These are phyloP conservation scores for Xestia ashworthii DNA, from an alignment of 2,888 invertebrate species.

Conservation along the genomic window DNA sequence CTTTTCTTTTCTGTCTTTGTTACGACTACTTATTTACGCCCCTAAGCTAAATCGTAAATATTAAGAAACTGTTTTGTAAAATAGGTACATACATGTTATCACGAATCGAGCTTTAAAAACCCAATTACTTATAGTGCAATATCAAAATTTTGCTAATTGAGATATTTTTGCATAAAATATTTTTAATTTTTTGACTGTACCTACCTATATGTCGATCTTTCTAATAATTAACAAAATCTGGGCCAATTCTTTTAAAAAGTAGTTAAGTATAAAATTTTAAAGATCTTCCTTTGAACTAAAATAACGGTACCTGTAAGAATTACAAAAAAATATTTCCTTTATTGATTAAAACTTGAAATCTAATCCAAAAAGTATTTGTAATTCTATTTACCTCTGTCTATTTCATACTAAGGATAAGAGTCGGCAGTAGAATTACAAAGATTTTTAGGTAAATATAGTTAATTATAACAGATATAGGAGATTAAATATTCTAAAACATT, in stretches of 20 bases:
- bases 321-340: constrained; percentile 35
- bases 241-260: constrained; percentile 61
- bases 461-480: constrained; percentile 3
- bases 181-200: constrained; percentile 46
- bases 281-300: constrained; percentile 54
- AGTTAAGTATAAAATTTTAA: constrained; percentile 49
- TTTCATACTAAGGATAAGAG: constrained; percentile 9
- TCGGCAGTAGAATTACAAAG: constrained; percentile 18
- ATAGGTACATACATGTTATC: constrained; percentile 61
- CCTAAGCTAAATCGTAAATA: constrained; percentile 44
- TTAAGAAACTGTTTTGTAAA: constrained; percentile 56
- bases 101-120: constrained; percentile 69
- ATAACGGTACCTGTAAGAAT: constrained; percentile 50
- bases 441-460: constrained; percentile 8
- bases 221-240: constrained; percentile 54
- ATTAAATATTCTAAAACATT: constrained; percentile 50
- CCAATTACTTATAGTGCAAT: constrained; percentile 68
- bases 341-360: constrained; percentile 21
- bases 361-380: neutral
- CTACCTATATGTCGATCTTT: constrained; percentile 41
- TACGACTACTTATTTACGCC: constrained; percentile 37
- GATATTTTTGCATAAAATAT: constrained; percentile 57
- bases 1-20: constrained; percentile 17
- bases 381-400: neutral
- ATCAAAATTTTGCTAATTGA: constrained; percentile 56